phyloP scores from a whole-genome alignment of 2,888 invertebrate species.

The Cheilosia pagana region DNA sequence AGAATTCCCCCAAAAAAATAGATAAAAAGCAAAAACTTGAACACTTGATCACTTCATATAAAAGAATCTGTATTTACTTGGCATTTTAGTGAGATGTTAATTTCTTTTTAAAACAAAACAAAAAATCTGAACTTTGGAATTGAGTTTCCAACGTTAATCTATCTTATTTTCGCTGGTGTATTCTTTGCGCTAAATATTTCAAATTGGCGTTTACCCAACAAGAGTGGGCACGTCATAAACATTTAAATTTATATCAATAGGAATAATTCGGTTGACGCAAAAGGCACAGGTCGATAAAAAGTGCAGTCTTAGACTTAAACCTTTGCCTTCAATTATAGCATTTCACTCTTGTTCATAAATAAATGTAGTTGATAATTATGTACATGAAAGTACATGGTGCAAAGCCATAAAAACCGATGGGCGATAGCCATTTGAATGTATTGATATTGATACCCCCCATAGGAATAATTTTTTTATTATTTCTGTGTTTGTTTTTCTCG shows the following conservation, averaged over 20 bases:
- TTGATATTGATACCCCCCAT: not conserved
- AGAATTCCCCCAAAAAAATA: too few relatives aligned
- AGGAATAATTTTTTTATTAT: not conserved
- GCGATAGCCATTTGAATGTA: not conserved
- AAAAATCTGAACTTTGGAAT: too few relatives aligned
- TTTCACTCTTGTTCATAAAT: not conserved
- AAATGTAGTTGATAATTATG: not conserved
- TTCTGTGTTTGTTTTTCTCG: not conserved
- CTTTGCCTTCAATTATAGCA: not conserved
- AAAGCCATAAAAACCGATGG: too few relatives aligned
- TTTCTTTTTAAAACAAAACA: not conserved
- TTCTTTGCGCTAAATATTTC: not conserved
- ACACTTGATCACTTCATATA: too few relatives aligned
- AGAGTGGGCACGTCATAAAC: not conserved
- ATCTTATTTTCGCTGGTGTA: not conserved
- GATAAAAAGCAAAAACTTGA: too few relatives aligned
- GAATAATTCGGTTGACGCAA: not conserved
- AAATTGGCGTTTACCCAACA: conserved; percentile 15
- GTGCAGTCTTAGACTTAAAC: conserved; percentile 15
- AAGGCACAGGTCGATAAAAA: not conserved
- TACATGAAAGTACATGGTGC: not conserved
- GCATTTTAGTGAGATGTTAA: conserved; percentile 3
- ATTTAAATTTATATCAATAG: conserved; percentile 17
- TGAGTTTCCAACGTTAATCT: not conserved
- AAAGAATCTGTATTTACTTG: not conserved